These are phyloP conservation scores for Balaeniceps rex DNA, from an alignment of 2,113 vertebrate genomes.

Conservation along the genomic window DNA sequence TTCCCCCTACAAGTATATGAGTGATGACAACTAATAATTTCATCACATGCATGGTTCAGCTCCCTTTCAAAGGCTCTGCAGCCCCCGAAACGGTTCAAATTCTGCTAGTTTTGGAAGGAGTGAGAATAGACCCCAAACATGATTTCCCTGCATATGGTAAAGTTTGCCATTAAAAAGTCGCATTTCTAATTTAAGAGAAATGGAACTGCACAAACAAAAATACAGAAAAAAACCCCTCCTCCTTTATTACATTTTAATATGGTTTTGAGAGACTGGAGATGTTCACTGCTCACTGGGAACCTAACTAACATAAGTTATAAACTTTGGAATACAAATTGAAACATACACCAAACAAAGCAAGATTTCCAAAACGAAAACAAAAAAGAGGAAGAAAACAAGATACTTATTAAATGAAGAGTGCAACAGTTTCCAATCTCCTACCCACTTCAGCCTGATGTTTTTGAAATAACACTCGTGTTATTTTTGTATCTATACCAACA, in stretches of 20 bases:
- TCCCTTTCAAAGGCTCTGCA: background rate
- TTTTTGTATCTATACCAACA: background rate
- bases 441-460: background rate
- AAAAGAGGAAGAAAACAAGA: background rate
- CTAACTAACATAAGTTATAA: background rate
- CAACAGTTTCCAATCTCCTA: background rate
- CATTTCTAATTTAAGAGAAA: background rate
- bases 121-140: background rate
- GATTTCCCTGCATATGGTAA: background rate
- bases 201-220: background rate
- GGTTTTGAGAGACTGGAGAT: background rate
- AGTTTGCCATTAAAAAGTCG: background rate
- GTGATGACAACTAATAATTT: background rate
- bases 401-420: background rate
- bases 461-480: background rate
- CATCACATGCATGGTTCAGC: background rate
- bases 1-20: rapidly evolving
- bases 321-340: background rate
- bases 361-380: background rate
- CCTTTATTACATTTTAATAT: background rate
- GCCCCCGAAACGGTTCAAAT: background rate
- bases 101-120: background rate
- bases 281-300: background rate
- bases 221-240: background rate
- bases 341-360: background rate